A percentile compares a stretch with the other conserved stretches of the same genome.
Conservation (phyloP, 1,140 invertebrate species). For the Apis florea region DNA sequence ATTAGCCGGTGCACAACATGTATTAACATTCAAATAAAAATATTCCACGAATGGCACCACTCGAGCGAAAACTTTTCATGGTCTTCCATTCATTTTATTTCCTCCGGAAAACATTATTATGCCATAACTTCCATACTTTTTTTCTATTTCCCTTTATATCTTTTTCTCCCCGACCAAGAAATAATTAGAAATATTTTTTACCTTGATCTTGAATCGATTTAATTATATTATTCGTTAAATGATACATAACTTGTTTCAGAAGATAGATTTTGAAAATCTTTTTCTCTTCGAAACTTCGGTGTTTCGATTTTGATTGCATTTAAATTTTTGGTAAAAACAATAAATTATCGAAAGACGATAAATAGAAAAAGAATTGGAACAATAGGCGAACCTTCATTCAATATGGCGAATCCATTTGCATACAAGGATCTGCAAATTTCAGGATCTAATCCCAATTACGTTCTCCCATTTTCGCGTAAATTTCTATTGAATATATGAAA, state of each 20-base stretch:
- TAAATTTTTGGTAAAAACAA: not conserved
- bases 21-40: conserved; percentile 31
- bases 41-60: not conserved
- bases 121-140: not conserved
- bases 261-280: not conserved
- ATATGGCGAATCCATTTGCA: not conserved
- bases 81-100: not conserved
- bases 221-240: too few species aligned
- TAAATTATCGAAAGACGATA: not conserved
- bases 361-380: not conserved
- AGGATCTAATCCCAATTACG: not conserved
- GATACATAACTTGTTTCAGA: too few species aligned
- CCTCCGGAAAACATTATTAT: not conserved
- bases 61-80: conserved; percentile 11
- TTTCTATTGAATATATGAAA: too few species aligned
- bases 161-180: not conserved
- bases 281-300: not conserved
- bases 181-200: not conserved
- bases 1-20: not conserved
- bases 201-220: too few species aligned
- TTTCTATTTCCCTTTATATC: not conserved
- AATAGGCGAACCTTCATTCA: not conserved
- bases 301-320: not conserved
- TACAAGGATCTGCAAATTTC: not conserved
- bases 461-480: not conserved